phyloP scores from a whole-genome alignment of 2,888 invertebrate species.

The Latrodectus elegans region DNA sequence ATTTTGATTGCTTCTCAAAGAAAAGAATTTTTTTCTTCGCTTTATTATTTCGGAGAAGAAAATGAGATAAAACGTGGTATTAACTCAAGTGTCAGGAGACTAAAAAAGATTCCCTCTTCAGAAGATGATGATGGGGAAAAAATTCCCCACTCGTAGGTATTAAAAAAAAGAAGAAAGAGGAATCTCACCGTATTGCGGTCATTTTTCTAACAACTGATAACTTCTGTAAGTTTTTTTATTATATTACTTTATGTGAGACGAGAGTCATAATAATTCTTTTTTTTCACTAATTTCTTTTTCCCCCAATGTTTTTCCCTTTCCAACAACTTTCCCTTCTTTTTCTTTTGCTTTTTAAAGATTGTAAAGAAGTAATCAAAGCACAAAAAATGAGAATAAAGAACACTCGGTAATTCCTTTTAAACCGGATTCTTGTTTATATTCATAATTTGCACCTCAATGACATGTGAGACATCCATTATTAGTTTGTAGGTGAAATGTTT shows the following conservation, averaged over 20 bases:
- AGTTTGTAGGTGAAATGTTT: conserved; percentile 51
- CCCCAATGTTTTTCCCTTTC: conserved; percentile 22
- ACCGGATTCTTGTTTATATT: conserved; percentile 64
- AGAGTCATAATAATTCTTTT: conserved; percentile 68
- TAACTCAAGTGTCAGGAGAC: conserved; percentile 67
- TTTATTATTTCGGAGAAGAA: conserved; percentile 67
- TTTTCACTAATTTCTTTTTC: conserved; percentile 23
- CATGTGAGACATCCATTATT: conserved; percentile 37
- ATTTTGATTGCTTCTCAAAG: conserved; percentile 69
- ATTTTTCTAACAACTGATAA: conserved; percentile 69
- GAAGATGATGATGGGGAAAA: conserved; percentile 67
- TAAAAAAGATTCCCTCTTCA: conserved; percentile 67
- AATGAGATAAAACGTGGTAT: conserved; percentile 69
- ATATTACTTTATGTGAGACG: conserved; percentile 62
- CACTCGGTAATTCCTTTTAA: conserved; percentile 63
- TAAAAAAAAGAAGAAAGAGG: conserved; percentile 49
- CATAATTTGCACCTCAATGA: conserved; percentile 63
- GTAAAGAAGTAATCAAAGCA: conserved; percentile 67
- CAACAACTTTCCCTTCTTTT: conserved; percentile 38
- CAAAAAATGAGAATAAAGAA: conserved; percentile 14
- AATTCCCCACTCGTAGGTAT: conserved; percentile 66
- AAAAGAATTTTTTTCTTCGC: conserved; percentile 54
- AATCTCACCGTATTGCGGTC: conserved; percentile 67
- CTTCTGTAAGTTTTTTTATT: conserved; percentile 63
- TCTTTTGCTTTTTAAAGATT: conserved; percentile 40